Base-by-base conservation (phyloP, 2,797 vertebrate species). In the Thamnophis elegans region DNA sequence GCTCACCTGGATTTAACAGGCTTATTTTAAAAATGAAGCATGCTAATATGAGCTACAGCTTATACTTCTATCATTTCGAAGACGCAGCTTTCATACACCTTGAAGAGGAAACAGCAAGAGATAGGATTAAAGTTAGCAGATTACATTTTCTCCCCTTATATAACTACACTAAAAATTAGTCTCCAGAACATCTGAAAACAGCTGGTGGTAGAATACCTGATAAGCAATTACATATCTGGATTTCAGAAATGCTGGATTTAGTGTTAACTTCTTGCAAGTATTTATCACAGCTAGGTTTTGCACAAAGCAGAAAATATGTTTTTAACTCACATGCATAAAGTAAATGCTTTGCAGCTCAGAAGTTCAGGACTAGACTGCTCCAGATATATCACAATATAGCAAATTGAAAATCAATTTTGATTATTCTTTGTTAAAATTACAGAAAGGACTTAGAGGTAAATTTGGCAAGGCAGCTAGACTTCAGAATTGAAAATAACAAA, bases 21-120 rank as follows among this genome's bases (percentile, higher is more conserved):
- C 47, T 93, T 87, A n/a, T 90, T 93, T 93, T 59, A 92, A 93
- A 91, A 73, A 87, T 90, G 87, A 87, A 87, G n/a, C 22, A 78
- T 47, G 87, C 54, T n/a, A 88, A 90, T 62, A 55, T 8, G 32
- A 56, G 26, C 18, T 32, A 89, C 4, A 42, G 85, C 36, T 92
- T 88, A 82, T 6, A 32, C 51, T 36, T 47, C 25, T 54, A 56
- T 85, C 85, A 62, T 60, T 90, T 87, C 59, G 25, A 53, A 87
- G 60, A 88, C 1, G 26, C 60, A 18, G 58, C 55, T 47, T 78
- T 26, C 26, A 28, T 32, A 59, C 22, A 12, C 26, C 55, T 58
- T 54, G 68, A 22, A 88, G 60, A 28, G 53, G 54, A 26, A 93
- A 5, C 16, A n/a, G 65, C 60, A 58, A 7, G 91, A 65, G 51